Base-by-base conservation (phyloP, 1,140 invertebrate species). In the Wiebesia pumilae region DNA sequence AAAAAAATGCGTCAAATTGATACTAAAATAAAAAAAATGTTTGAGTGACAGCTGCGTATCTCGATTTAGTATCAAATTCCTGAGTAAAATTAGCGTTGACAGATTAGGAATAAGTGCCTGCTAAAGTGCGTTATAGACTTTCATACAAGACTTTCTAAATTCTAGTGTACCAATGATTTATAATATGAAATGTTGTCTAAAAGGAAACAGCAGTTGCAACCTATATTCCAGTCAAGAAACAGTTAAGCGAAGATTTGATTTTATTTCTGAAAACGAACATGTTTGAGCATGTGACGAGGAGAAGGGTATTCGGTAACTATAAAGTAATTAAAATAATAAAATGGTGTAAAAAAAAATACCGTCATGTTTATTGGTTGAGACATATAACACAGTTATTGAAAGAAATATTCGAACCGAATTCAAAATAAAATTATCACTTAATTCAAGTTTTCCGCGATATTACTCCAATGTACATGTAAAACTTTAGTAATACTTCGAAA, bases 1-100 rank as follows among this genome's bases (percentile, higher is more conserved):
- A 33, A 47, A 16, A 73, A 83, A 71, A 58, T 73, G 35, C 24
- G 30, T 73, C 43, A 12, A 73, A 73, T 71, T 51, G 65, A 35
- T 71, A 82, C 27, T 33, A 83, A 71, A 73, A 33, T 71, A 35
- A 73, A 38, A n/a, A n/a, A 83, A 71, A 83, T 71, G n/a, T 16
- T 24, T 83, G 67, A 73, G 21, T 24, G 33, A 73, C 47, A 58
- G n/a, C 47, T 73, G 47, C 6, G 58, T 83, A 73, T 83, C 67
- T 73, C 21, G 43, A 73, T 83, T 51, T 73, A 73, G n/a, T 69
- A 83, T 83, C 81, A 10, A 54, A 83, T 83, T 35, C 40, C 21
- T 38, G 30, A 33, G 33, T 14, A 38, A 51, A 73, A 73, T 73
- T 47, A 73, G 67, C 47, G 47, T 73, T 83, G 81, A 83, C 67